Evolutionary conservation across 2,113 vertebrate genomes (phyloP), one percentile per base, ranked within the genome.

Genomic region (Lamprologus ornatipinnis): DNA sequence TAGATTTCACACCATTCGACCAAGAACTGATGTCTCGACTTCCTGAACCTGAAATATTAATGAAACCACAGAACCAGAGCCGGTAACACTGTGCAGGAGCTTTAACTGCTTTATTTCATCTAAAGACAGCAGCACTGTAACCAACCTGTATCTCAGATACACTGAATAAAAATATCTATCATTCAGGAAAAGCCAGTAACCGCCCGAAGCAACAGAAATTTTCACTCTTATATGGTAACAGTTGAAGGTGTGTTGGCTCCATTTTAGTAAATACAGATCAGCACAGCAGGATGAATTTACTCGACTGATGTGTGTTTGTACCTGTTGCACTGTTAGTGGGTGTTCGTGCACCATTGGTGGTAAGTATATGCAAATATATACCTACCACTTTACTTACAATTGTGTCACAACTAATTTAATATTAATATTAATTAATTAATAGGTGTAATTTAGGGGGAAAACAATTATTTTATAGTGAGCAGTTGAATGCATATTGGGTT

Each of bases 381-480:
- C 21, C 5, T 6, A 26, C 21, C 21, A 10, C 21, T 73, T 73
- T 45, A 73, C 1, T 37, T 73, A 23, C 5, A 73, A 26, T 15
- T 73, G 4, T 45, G 21, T 45, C 37, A 45, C 5, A 42, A 45
- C 40, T 45, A 45, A 45, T 73, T 45, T 73, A 3, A 73, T 73
- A 73, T 42, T 26, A 3, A 21, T 14, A 70, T 70, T 6, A 0
- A 60, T 19, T 11, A 0, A 60, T 60, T 1, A 60, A 33, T 17
- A 6, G 1, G 65, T 45, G 21, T 45, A 26, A 75, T 7, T 75
- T 17, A 28, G 9, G 2, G 60, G 60, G 0, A 0, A n/a, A 37
- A 65, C n/a, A 15, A 1, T 73, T 28, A 10, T 11, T 28, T 47
- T 28, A 28, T 17, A 26, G 23, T 75, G 21, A 45, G 13, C 23